Evolutionary conservation across 2,888 invertebrate species (phyloP).

Genomic region (Plusia festucae): DNA sequence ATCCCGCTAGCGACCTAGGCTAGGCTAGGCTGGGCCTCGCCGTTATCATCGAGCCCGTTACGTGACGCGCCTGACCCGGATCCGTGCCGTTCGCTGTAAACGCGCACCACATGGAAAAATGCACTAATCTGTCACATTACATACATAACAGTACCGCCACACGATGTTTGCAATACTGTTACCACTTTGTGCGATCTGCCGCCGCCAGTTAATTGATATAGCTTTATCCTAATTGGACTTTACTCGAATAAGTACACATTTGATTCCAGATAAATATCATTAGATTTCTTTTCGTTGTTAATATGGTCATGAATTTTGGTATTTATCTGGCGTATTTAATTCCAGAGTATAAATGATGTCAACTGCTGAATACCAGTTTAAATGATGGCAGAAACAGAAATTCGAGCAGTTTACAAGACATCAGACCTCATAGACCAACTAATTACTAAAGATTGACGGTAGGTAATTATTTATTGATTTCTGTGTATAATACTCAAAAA

Average conservation of each 20-base stretch:
- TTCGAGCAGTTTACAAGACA: not conserved
- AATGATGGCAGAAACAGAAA: not conserved
- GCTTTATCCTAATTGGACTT: slow-evolving; percentile 16
- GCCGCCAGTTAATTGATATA: slow-evolving; percentile 42
- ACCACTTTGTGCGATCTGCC: slow-evolving; percentile 45
- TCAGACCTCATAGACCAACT: not conserved
- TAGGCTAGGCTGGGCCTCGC: slow-evolving; percentile 79
- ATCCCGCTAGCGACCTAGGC: slow-evolving; percentile 88
- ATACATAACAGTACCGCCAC: slow-evolving; percentile 44
- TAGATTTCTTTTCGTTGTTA: slow-evolving; percentile 1
- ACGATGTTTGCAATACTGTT: slow-evolving; percentile 42
- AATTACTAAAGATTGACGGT: not conserved
- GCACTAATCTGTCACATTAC: slow-evolving; percentile 69
- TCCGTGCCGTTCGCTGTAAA: slow-evolving; percentile 67
- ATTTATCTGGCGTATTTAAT: not conserved
- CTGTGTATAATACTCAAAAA: not conserved
- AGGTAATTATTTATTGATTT: not conserved
- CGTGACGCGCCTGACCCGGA: slow-evolving; percentile 88
- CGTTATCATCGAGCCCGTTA: slow-evolving; percentile 86
- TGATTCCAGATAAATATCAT: not conserved
- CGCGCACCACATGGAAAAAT: slow-evolving; percentile 71
- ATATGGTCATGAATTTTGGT: not conserved
- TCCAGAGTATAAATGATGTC: not conserved
- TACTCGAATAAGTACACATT: not conserved
- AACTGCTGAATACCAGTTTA: not conserved